Evolutionary conservation across 2,888 invertebrate species (phyloP), one percentile per base, ranked within the genome.

Genomic region (Hydrotaea diabolus): DNA sequence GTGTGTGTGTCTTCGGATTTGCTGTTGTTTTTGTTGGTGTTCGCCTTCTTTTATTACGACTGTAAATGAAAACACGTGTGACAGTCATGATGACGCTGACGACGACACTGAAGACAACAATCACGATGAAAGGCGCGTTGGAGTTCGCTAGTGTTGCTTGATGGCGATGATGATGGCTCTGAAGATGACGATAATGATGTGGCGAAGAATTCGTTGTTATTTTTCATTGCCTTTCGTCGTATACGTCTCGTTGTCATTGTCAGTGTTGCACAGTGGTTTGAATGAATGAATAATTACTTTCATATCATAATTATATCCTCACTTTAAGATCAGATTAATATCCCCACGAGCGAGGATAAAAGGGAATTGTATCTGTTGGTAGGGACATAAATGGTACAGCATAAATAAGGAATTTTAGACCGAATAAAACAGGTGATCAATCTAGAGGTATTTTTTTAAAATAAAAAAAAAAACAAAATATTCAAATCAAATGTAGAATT

Each of bases 31-130:
- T 15, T 49, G 17, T 36, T 2, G n/a, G 21, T 57, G 43, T 62
- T 26, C 19, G n/a, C n/a, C n/a, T n/a, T n/a, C 31, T 7, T 31
- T 31, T 31, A 31, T 79, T 55, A 55, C 9, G 66, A 43, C 17
- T 77, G 73, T 39, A 77, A 69, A 39, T 55, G 57, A 66, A 55
- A 46, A 46, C 66, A 77, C 66, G 73, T 71, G 49, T 66, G 39
- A 69, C n/a, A 17, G n/a, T 21, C 17, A 66, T 36, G 17, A 53
- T 23, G 31, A 31, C 8, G 17, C 36, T 23, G 31, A 31, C 8
- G 69, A 64, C 19, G 17, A 80, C 75, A 80, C 49, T 69, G 46
- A 49, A 26, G 69, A 59, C 59, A 59, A 59, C 26, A 26, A 8
- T 21, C 19, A 11, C 59, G 26, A 11, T 1, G 7, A 31, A 7